phyloP scores from a whole-genome alignment of 2,888 invertebrate genomes.

The Perizoma affinitatum region DNA sequence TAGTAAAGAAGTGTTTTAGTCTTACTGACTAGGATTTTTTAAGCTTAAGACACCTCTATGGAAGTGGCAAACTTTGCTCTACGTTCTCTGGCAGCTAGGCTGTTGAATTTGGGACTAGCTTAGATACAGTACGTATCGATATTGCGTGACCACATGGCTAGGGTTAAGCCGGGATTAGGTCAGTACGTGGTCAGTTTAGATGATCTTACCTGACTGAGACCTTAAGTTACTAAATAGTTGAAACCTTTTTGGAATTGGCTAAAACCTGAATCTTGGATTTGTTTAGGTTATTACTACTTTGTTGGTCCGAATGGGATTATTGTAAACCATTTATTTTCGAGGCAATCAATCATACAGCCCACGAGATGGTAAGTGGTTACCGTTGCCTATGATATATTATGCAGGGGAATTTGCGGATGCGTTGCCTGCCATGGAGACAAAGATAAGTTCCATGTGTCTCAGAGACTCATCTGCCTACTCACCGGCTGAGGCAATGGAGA shows the following conservation, averaged over 20 bases:
- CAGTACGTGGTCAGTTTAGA: constrained; percentile 15
- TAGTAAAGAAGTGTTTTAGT: too few relatives aligned
- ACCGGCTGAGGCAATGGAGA: too few relatives aligned
- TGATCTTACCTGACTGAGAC: constrained; percentile 8
- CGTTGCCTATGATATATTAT: too few relatives aligned
- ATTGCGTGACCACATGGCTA: constrained; percentile 11
- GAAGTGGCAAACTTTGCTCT: background rate
- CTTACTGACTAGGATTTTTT: too few relatives aligned
- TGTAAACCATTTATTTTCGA: too few relatives aligned
- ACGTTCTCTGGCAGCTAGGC: background rate
- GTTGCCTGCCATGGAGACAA: too few relatives aligned
- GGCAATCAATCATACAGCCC: too few relatives aligned
- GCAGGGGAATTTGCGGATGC: too few relatives aligned
- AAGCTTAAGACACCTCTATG: constrained; percentile 5
- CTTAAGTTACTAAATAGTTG: background rate
- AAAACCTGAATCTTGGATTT: background rate
- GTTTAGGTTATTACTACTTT: background rate
- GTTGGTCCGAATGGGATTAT: too few relatives aligned
- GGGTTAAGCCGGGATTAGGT: constrained; percentile 10
- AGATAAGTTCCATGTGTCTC: too few relatives aligned
- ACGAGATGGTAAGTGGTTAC: too few relatives aligned
- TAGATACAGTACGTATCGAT: constrained; percentile 4
- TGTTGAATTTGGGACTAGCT: constrained; percentile 1
- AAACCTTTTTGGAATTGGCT: constrained; percentile 6
- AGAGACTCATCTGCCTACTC: too few relatives aligned